Base-by-base conservation (phyloP, 1,140 invertebrate species). In the Leptinotarsa lineolata region DNA sequence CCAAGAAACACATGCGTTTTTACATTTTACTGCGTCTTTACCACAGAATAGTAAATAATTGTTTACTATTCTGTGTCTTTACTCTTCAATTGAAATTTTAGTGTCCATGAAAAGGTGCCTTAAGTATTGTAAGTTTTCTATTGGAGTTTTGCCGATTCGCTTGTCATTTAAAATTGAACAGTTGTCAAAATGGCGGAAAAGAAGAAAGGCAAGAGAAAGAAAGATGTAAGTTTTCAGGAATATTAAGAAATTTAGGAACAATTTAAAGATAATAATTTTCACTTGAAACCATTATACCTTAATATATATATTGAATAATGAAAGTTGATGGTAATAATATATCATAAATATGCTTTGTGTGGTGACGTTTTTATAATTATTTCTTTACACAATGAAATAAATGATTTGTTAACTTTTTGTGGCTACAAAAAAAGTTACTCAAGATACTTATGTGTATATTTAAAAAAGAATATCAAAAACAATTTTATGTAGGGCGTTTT, bases 161-260 rank as follows among this genome's bases (percentile, higher is more conserved):
- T 39, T 39, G 30, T 39, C 30, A 54, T 15, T n/a, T 54, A 13
- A 54, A 54, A n/a, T 54, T 54, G 48, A 54, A 54, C 48, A 54
- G 48, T 54, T 54, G 48, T 54, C 16, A 90, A 87, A 82, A 93
- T 93, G 91, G 91, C 91, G 85, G 92, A 93, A 79, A 92, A 92
- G 83, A 89, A 89, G 83, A 91, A 91, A 88, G 89, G 87, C 80
- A 90, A 89, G 84, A 92, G 91, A 79, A 90, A 91, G 74, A 92
- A 91, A 88, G 91, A 92, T 84, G 91, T 92, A 87, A 88, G 86
- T 85, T 60, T 58, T 67, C 24, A 45, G 6, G 24, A 44, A 39
- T 76, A n/a, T 20, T 39, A 20, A 39, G 64, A 60, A 72, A 70
- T 39, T 68, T 73, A 67, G 8, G 8, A 39, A 39, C 46, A 18